Base-by-base conservation (phyloP, 1,140 invertebrate genomes). In the Meloidogyne chitwoodi region DNA sequence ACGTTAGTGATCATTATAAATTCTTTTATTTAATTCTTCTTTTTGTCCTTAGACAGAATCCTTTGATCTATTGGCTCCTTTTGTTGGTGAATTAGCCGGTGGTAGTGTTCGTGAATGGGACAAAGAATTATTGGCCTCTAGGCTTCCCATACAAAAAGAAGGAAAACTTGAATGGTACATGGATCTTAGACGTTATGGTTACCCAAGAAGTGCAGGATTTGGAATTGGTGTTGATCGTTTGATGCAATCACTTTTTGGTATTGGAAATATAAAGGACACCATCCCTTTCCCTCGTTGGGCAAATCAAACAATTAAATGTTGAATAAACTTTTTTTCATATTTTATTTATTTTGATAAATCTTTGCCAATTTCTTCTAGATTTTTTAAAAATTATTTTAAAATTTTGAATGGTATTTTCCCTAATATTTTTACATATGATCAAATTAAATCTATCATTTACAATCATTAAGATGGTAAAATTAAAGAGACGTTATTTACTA, bases 181-280 rank as follows among this genome's bases (percentile, higher is more conserved):
- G 70, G 93, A 98, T 71, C 85, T 98, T 63, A 88, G 96, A 80
- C 92, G 92, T 89, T 94, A 91, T 89, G 96, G 95, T 4, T 92
- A 92, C 80, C 91, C 93, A 66, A 91, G 93, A 0, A 94, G 94
- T 48, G 94, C 92, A 24, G 96, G 96, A 0, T 98, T 94, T 90
- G 96, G 96, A 67, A 90, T 98, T 84, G 96, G 96, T 12, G 93
- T 98, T 85, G 96, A 99, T 87, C 91, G 96, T 87, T 92, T 93
- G 81, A 87, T 98, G 68, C 93, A 95, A 89, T 90, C 91, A 63
- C 68, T 96, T 4, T 90, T 94, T 65, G 91, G 91, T 61, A 91
- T 94, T 61, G 85, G 88, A 31, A 97, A 95, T 88, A 96, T 98
- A 77, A 94, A 93, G 89, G 95, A 98, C 87, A 92, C 92, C 11